phyloP scores from a whole-genome alignment of 2,888 invertebrate species.

The Frankliniella fusca region DNA sequence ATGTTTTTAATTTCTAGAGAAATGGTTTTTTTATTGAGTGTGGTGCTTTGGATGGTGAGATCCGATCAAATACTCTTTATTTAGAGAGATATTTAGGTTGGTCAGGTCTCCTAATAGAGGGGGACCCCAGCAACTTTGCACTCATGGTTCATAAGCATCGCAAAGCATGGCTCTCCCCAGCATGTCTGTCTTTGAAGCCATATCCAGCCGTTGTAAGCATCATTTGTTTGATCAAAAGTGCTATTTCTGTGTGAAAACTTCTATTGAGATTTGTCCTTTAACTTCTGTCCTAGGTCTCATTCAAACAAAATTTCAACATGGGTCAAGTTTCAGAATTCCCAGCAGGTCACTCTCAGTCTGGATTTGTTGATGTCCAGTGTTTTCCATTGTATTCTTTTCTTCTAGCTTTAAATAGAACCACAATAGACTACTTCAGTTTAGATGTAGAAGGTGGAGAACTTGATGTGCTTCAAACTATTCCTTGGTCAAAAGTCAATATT shows the following conservation, averaged over 20 bases:
- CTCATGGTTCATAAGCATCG: slow-evolving; percentile 49
- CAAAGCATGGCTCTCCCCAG: slow-evolving; percentile 49
- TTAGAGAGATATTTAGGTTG: slow-evolving; percentile 51
- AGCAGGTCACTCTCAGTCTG: slow-evolving; percentile 36
- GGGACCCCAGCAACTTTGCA: slow-evolving; percentile 51
- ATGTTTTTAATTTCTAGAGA: slow-evolving; percentile 42
- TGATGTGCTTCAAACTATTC: slow-evolving; percentile 52
- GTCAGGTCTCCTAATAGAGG: slow-evolving; percentile 53
- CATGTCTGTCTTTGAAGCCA: slow-evolving; percentile 49
- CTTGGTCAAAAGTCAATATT: slow-evolving; percentile 51
- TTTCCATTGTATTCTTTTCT: slow-evolving; percentile 52
- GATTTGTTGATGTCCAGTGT: slow-evolving; percentile 50
- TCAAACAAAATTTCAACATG: slow-evolving; percentile 48
- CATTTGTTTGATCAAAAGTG: slow-evolving; percentile 1
- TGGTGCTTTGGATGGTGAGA: slow-evolving; percentile 55
- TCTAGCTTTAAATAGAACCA: slow-evolving; percentile 49
- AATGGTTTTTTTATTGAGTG: slow-evolving; percentile 55
- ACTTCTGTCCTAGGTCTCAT: slow-evolving; percentile 45
- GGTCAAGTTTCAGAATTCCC: slow-evolving; percentile 46
- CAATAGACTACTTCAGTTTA: slow-evolving; percentile 54
- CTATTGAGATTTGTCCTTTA: not conserved
- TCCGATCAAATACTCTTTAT: slow-evolving; percentile 52
- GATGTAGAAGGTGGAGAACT: slow-evolving; percentile 55
- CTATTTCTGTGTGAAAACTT: slow-evolving; percentile 29
- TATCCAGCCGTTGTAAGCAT: slow-evolving; percentile 47